phyloP scores from a whole-genome alignment of 2,888 invertebrate genomes.

The Anoplius nigerrimus region DNA sequence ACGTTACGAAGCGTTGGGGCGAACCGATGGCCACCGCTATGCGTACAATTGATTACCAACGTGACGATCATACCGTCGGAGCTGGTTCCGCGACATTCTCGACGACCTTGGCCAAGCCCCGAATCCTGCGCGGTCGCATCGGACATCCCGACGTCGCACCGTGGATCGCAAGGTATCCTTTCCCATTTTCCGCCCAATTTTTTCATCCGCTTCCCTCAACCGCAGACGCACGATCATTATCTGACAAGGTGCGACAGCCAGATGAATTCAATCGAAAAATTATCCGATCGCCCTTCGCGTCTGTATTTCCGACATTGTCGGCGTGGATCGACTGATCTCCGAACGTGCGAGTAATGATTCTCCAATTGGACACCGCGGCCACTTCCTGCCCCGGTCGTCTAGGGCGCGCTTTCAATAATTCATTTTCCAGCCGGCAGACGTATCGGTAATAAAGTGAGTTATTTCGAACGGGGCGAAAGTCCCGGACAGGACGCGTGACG shows the following conservation, averaged over 20 bases:
- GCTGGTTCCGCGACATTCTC: constrained; percentile 56
- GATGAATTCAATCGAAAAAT: too few relatives aligned
- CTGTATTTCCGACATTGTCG: too few relatives aligned
- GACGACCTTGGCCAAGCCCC: constrained; percentile 55
- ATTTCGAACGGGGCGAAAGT: constrained; percentile 44
- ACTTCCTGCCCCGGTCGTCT: constrained; percentile 13
- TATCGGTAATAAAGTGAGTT: constrained; percentile 48
- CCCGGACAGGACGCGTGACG: constrained; percentile 41
- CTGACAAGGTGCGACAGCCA: too few relatives aligned
- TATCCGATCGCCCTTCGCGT: too few relatives aligned
- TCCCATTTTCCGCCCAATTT: too few relatives aligned
- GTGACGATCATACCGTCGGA: constrained; percentile 56
- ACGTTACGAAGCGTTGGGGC: constrained; percentile 50
- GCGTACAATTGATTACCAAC: constrained; percentile 61
- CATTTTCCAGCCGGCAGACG: constrained; percentile 28
- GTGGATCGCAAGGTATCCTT: background rate
- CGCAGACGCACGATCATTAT: too few relatives aligned
- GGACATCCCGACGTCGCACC: background rate
- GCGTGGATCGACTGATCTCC: too few relatives aligned
- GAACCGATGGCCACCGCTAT: constrained; percentile 52
- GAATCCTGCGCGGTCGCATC: constrained; percentile 33
- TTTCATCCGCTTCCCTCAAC: too few relatives aligned
- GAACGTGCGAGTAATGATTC: constrained; percentile 36
- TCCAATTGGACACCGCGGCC: constrained; percentile 26
- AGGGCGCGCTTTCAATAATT: constrained; percentile 50